These are phyloP conservation scores for Cyphomyrus plagiostoma DNA, from an alignment of 2,113 vertebrate genomes.

Conservation along the genomic window DNA sequence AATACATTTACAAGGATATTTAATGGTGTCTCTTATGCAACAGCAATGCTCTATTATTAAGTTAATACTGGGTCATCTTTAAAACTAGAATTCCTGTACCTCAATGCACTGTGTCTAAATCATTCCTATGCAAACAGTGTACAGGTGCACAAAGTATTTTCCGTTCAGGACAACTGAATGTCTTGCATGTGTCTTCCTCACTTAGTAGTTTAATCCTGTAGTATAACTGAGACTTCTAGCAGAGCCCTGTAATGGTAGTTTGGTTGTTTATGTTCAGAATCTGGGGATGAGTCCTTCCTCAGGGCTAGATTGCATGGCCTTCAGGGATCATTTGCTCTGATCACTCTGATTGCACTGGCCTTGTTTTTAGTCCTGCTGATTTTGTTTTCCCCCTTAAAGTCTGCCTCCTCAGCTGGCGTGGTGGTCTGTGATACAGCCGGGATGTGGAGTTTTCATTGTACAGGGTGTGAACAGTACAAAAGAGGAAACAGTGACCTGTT, in stretches of 20 bases:
- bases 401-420: not conserved
- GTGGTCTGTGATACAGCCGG: not conserved
- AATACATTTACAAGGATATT: not conserved
- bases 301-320: not conserved
- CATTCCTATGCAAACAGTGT: not conserved
- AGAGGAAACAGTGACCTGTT: slow-evolving; percentile 7
- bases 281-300: not conserved
- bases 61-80: not conserved
- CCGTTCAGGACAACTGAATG: not conserved
- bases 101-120: not conserved
- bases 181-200: not conserved
- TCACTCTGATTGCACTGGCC: not conserved
- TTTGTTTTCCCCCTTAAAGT: not conserved
- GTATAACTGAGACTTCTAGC: not conserved
- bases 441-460: not conserved
- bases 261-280: not conserved
- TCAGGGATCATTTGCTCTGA: not conserved
- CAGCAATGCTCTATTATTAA: not conserved
- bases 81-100: not conserved
- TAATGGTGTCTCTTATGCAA: not conserved
- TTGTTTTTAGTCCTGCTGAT: not conserved
- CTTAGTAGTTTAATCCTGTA: not conserved
- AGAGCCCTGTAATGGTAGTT: not conserved
- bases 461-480: not conserved
- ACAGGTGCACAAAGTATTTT: not conserved